Evolutionary conservation across 1,140 invertebrate genomes (phyloP).

Genomic region (Nasonia vitripennis): DNA sequence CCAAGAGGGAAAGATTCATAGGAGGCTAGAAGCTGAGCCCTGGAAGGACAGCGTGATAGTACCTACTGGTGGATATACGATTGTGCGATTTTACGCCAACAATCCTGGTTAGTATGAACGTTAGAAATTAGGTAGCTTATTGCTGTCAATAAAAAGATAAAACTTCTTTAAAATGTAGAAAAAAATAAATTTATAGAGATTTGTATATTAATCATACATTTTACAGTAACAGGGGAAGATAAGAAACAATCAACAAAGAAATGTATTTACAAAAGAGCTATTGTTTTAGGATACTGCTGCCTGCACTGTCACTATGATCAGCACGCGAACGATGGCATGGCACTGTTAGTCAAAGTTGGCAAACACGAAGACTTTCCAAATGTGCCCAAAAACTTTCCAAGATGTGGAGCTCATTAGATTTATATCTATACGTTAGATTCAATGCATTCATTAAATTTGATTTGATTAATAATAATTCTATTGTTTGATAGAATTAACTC

Average conservation of each 20-base stretch:
- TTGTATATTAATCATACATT: too few relatives aligned
- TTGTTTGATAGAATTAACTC: too few relatives aligned
- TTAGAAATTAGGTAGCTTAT: too few relatives aligned
- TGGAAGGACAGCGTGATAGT: conserved; percentile 93
- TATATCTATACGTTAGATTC: too few relatives aligned
- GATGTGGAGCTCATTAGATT: conserved; percentile 74
- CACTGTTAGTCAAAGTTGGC: conserved; percentile 83
- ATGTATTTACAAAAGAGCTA: conserved; percentile 40
- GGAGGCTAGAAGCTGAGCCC: conserved; percentile 85
- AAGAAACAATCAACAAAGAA: too few relatives aligned
- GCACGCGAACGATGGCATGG: conserved; percentile 87
- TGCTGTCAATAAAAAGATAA: too few relatives aligned
- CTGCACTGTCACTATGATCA: conserved; percentile 88
- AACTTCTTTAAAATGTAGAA: too few relatives aligned
- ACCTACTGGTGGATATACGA: conserved; percentile 91
- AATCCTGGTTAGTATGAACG: neutral
- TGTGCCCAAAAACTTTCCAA: too few relatives aligned
- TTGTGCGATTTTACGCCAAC: conserved; percentile 67
- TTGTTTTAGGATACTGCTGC: conserved; percentile 82
- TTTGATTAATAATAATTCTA: too few relatives aligned
- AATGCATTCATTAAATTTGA: too few relatives aligned
- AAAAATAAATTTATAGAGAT: too few relatives aligned
- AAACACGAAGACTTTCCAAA: conserved; percentile 81
- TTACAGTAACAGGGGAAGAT: too few relatives aligned
- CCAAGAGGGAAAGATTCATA: conserved; percentile 80